Base-by-base conservation (phyloP, 2,888 invertebrate species). In the Spilosoma lubricipeda region DNA sequence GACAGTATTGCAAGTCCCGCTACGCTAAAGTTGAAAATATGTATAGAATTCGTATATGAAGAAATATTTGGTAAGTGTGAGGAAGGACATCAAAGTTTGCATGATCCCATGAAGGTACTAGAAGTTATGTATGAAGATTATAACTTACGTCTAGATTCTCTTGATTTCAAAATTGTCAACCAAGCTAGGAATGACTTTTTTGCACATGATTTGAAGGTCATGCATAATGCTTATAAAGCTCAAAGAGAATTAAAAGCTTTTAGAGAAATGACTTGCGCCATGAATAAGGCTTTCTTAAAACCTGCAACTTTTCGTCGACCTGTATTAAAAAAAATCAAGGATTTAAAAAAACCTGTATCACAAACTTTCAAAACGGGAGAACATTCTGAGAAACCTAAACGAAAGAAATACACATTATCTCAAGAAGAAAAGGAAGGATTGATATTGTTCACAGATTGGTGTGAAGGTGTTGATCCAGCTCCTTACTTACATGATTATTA, bases 61-160 rank as follows among this genome's bases (percentile, higher is more conserved):
- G 91, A 95, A 89, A 85, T 95, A 63, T 92, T 94, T 80, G 95
- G 95, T 0, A 95, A 95, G 81, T 94, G 94, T 82, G 95, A 95
- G 83, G 95, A 95, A 85, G 95, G 94, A 4, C 95, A 95, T 83
- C 89, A 92, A 80, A 92, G 87, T 81, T 80, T 95, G 71, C 89
- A 91, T 69, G 95, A 95, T 80, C 95, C 95, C 30, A 94, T 95
- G 93, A 95, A 94, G 88, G 92, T 95, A 77, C 88, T 95, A 70
- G 95, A 95, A 90, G 89, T 94, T 27, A 92, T 91, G 90, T 95
- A 95, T 77, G 95, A 95, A 87, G 93, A 94, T 80, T 95, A 92
- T 65, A 95, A 95, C 83, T 90, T 95, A 80, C 90, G 88, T 65
- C 82, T 95, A 18, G 95, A 95, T 85, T 88, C 92, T 2, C 88